Evolutionary conservation across 2,113 vertebrate species (phyloP).

Genomic region (Clarias batrachus): DNA sequence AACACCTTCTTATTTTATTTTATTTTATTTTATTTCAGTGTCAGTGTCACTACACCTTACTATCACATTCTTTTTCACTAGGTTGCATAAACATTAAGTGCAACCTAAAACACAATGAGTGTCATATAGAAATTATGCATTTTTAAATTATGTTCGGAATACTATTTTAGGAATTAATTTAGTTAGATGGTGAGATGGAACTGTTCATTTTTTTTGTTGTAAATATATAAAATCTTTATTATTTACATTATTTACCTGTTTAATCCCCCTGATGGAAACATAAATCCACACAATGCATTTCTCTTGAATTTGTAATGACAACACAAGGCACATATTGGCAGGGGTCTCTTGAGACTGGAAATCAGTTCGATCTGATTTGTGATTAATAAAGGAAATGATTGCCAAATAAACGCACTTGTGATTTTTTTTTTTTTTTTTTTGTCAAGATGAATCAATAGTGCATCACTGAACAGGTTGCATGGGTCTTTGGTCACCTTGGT

Average conservation of each 20-base stretch:
- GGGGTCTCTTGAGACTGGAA: constrained; percentile 35
- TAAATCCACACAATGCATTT: constrained; percentile 25
- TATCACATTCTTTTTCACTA: background rate
- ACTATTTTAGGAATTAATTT: background rate
- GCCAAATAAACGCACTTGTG: constrained; percentile 49
- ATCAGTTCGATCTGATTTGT: constrained; percentile 41
- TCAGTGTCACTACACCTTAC: background rate
- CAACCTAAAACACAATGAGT: background rate
- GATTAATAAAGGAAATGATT: constrained; percentile 50
- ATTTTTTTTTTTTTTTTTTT: constrained; percentile 33
- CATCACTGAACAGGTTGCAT: constrained; percentile 94
- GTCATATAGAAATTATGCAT: background rate
- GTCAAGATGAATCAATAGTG: constrained; percentile 96
- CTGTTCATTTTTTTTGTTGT: background rate
- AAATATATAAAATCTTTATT: background rate
- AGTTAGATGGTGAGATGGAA: background rate
- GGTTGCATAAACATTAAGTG: background rate
- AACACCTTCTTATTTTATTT: background rate
- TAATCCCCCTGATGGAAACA: background rate
- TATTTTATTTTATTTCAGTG: background rate
- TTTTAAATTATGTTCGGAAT: too few relatives aligned
- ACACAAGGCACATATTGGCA: constrained; percentile 14
- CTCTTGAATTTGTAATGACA: constrained; percentile 22
- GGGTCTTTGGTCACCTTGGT: constrained; percentile 83
- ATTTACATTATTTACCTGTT: background rate